Evolutionary conservation across 92 coral and sea anemone species (phyloP), one percentile per base, ranked within the genome.

Genomic region (Hydrozoanthus gracilis): DNA sequence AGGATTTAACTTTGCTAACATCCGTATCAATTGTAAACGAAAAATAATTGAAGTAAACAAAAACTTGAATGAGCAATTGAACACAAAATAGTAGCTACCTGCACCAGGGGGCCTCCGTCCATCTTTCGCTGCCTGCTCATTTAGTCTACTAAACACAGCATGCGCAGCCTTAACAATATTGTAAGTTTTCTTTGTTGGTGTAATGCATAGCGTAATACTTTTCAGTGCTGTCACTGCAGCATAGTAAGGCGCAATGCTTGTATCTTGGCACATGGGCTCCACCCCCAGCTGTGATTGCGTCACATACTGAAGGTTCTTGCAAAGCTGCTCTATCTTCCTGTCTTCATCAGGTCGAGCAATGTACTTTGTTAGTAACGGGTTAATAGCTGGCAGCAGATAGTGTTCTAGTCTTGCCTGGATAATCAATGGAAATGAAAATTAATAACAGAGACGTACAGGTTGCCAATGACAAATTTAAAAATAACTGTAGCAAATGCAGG

Each of bases 111-210:
- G 98, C 39, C 90, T 64, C 6, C 92, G 73, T 61, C 51, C 65
- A 2, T 87, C 95, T 49, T 83, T 51, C 14, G 72, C 78, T 0
- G 94, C 92, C 69, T 90, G 27, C 72, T 92, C 95, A 92, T 94
- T 94, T 7, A 94, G 95, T 14, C 89, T 90, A 70, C 77, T 90
- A 87, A 92, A 94, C 91, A 94, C 98, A 49, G 90, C 89, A 73
- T 94, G 95, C 1, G 98, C 98, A 2, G 95, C 98, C 72, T 87
- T 92, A 10, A 94, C 95, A 66, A 94, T 87, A 49, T 84, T 92
- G 71, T 88, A 89, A 49, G 91, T 92, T 83, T 94, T 94, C 71
- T 87, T 89, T 14, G 92, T 83, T 4, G 98, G 98, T 11, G 92
- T 86, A 60, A 92, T 69, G 8, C 91, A 90, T 78, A 92, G 66